Base-by-base conservation (phyloP, 2,888 invertebrate genomes). In the Yponomeuta evonymella region DNA sequence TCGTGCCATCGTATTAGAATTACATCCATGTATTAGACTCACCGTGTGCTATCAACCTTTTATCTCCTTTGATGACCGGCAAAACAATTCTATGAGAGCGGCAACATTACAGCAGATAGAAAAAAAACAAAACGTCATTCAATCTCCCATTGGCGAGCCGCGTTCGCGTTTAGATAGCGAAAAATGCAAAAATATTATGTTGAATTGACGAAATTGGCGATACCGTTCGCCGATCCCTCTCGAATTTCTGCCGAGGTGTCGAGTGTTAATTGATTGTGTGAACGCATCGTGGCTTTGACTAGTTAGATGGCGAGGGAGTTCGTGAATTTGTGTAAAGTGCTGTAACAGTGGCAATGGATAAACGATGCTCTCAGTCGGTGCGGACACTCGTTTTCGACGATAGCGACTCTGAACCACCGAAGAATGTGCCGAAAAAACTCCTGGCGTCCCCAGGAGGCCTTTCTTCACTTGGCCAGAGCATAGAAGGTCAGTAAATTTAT, bases 311-410 rank as follows among this genome's bases (percentile, higher is more conserved):
- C 85, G 85, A 82, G 83, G 85, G 79, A 83, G 83, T 80, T 82
- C 80, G 84, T 88, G 86, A 80, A 81, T 80, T 85, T 84, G 82
- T 87, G 87, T 84, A 79, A 81, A 82, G 84, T 86, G 85, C 82
- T 81, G 85, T 89, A 87, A 86, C 83, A 82, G 81, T 74, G 86
- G 79, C 79, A 48, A 92, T 92, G 92, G 91, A 92, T 83, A 94
- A 94, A 74, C 93, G 94, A 81, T 93, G 94, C 78, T 94, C 94
- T 72, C 94, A 96, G 87, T 95, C 96, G 74, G 96, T 96, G 71
- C 94, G 96, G 84, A 95, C 96, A 76, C 93, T 96, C 78, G 93
- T 95, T 78, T 96, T 96, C 83, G 96, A 96, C 85, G 96, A 96
- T 87, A 93, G 94, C 70, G 94, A 95, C 81, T 90, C 93, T 72